Evolutionary conservation across 1,140 invertebrate species (phyloP).

Genomic region (Camponotus floridanus): DNA sequence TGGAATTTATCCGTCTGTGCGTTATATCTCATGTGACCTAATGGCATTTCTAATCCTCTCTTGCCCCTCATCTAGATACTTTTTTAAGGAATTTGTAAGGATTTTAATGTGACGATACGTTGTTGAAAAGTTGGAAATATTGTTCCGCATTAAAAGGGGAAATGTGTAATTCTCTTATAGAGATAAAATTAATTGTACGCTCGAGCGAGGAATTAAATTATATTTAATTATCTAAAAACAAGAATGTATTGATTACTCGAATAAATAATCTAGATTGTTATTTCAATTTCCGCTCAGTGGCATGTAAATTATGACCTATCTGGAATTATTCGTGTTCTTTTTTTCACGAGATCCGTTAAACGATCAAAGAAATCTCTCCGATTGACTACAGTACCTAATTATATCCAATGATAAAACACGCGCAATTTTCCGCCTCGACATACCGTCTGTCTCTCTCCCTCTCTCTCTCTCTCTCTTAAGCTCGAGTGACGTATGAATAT

Average conservation of each 20-base stretch:
- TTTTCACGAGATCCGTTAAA: conserved; percentile 27
- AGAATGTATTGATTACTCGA: conserved; percentile 8
- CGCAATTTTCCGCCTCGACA: conserved; percentile 7
- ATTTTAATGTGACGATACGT: background rate
- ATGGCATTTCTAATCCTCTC: background rate
- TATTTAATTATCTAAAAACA: conserved; percentile 45
- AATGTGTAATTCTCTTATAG: no score
- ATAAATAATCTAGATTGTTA: conserved; percentile 17
- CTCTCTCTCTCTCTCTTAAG: background rate
- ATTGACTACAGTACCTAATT: conserved; percentile 30
- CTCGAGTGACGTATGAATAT: conserved; percentile 43
- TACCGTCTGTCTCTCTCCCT: background rate
- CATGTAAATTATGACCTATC: conserved; percentile 20
- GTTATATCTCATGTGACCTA: background rate
- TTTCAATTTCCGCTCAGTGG: background rate
- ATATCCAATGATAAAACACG: conserved; percentile 8
- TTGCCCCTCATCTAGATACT: background rate
- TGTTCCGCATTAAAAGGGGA: no score
- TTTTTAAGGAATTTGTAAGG: background rate
- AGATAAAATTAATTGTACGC: background rate
- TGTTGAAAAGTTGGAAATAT: no score
- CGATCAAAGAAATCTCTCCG: conserved; percentile 30
- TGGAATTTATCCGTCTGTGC: conserved; percentile 23
- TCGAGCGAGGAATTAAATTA: background rate
- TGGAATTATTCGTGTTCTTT: background rate